A percentile compares a stretch with the other conserved stretches of the same genome.
phyloP scores from a whole-genome alignment of 1,140 invertebrate species.

The Eueides isabella region DNA sequence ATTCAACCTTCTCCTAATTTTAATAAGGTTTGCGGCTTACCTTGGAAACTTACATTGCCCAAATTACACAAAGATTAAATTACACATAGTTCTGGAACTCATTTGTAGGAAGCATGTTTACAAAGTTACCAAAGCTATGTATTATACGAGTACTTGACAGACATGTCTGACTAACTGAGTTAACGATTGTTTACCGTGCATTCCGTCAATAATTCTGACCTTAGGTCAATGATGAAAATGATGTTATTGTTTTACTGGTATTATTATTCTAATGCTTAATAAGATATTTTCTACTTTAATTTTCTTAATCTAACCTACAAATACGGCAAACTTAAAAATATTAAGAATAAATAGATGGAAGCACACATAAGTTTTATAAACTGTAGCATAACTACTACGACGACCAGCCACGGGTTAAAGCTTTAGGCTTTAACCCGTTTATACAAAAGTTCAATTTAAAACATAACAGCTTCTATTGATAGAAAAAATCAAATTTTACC shows the following conservation, averaged over 20 bases:
- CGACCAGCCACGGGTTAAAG: not conserved
- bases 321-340: too few relatives aligned
- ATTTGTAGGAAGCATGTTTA: constrained; percentile 1
- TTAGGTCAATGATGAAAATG: not conserved
- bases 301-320: too few relatives aligned
- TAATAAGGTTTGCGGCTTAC: constrained; percentile 13
- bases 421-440: not conserved
- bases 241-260: too few relatives aligned
- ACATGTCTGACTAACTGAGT: not conserved
- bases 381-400: not conserved
- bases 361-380: too few relatives aligned
- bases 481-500: not conserved
- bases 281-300: too few relatives aligned
- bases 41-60: constrained; percentile 6
- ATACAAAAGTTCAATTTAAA: not conserved
- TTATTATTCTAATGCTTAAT: too few relatives aligned
- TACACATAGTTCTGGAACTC: constrained; percentile 16
- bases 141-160: not conserved
- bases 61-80: constrained; percentile 17
- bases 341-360: too few relatives aligned
- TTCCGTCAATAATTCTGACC: not conserved
- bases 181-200: not conserved
- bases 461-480: constrained; percentile 11
- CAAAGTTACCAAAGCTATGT: not conserved
- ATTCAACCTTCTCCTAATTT: constrained; percentile 5